Conservation (phyloP, 2,113 vertebrate species). For the Trinectes maculatus region DNA sequence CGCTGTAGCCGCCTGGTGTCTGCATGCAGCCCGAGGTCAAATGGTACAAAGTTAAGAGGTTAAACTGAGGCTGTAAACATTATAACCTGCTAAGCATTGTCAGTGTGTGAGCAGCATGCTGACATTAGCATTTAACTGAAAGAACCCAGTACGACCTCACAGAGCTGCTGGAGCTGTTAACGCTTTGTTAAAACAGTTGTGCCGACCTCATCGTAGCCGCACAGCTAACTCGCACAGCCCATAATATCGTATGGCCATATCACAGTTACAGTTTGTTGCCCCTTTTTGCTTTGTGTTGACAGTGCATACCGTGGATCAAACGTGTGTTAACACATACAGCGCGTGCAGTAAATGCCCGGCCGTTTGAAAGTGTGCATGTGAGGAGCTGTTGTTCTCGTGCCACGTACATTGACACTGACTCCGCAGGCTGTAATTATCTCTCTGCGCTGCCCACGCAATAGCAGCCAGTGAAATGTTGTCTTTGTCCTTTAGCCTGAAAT, state of each 20-base stretch:
- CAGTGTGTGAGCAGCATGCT: neutral
- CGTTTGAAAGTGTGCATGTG: conserved; percentile 24
- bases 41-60: neutral
- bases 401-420: conserved; percentile 15
- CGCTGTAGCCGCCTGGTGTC: neutral
- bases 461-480: conserved; percentile 12
- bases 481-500: conserved; percentile 13
- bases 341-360: neutral
- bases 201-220: neutral
- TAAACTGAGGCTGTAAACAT: neutral
- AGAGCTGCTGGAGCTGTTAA: neutral
- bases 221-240: neutral
- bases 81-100: neutral
- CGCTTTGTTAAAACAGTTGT: neutral
- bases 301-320: neutral
- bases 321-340: neutral
- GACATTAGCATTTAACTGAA: neutral
- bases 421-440: conserved; percentile 46
- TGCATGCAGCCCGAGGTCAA: neutral
- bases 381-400: conserved; percentile 14
- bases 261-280: neutral
- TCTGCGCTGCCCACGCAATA: conserved; percentile 5
- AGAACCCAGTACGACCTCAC: neutral
- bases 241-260: neutral
- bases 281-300: neutral